Evolutionary conservation across 2,888 invertebrate genomes (phyloP).

Genomic region (Pherbina coryleti): DNA sequence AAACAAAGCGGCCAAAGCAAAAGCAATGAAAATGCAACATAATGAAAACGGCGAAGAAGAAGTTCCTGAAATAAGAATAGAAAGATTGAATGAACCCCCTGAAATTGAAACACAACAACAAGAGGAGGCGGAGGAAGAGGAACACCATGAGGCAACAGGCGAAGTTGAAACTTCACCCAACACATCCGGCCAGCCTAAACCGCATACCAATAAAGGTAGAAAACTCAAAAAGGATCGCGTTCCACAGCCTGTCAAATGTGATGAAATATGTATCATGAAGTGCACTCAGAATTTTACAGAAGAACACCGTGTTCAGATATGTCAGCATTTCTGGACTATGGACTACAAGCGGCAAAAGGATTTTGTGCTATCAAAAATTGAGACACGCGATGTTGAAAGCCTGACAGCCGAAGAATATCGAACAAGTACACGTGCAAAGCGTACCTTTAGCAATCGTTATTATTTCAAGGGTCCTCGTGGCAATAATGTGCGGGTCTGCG

Average conservation of each 20-base stretch:
- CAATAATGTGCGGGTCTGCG: constrained; percentile 50
- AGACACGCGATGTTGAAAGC: constrained; percentile 46
- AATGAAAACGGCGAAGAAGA: not conserved
- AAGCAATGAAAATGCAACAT: not conserved
- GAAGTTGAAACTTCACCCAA: not conserved
- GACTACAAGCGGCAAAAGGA: constrained; percentile 51
- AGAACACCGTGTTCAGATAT: constrained; percentile 48
- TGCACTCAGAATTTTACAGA: constrained; percentile 49
- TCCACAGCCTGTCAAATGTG: constrained; percentile 49
- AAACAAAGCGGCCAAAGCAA: not conserved
- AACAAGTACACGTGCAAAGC: constrained; percentile 46
- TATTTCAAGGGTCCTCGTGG: constrained; percentile 46
- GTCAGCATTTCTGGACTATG: constrained; percentile 50
- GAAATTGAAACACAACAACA: not conserved
- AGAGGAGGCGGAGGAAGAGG: not conserved
- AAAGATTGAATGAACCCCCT: not conserved
- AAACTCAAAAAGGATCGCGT: constrained; percentile 43
- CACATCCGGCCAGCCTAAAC: constrained; percentile 12
- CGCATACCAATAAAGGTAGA: constrained; percentile 38
- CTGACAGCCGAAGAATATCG: constrained; percentile 47
- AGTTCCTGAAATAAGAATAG: not conserved
- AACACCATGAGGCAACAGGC: not conserved
- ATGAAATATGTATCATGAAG: constrained; percentile 44
- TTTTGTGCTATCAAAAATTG: constrained; percentile 48
- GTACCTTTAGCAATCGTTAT: constrained; percentile 47